A percentile compares a stretch with the other conserved stretches of the same genome.
These are phyloP conservation scores for Galemys pyrenaicus DNA, from an alignment of 2,113 vertebrate genomes.

Conservation along the genomic window DNA sequence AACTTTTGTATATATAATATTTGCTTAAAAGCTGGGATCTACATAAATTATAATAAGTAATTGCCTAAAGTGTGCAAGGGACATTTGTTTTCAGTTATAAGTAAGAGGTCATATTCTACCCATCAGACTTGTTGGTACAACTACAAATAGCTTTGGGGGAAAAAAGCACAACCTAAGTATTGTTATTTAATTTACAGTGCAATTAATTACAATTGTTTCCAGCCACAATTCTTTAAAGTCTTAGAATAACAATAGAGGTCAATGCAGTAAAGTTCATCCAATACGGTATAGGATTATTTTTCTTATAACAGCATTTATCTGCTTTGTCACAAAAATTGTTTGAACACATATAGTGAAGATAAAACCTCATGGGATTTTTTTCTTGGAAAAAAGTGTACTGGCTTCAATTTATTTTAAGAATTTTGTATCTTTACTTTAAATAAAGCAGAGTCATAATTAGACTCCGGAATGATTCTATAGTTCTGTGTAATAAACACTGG, in stretches of 20 bases:
- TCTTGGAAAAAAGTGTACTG: background rate
- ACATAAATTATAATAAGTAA: background rate
- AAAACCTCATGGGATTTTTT: background rate
- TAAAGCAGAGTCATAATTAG: background rate
- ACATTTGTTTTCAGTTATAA: constrained; percentile 1
- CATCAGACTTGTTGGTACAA: background rate
- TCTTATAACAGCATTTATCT: background rate
- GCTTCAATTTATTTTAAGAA: constrained; percentile 25
- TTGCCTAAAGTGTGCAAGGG: background rate
- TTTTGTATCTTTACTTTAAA: background rate
- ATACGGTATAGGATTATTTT: background rate
- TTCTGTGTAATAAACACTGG: background rate
- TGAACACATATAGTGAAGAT: background rate
- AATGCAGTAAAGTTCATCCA: background rate
- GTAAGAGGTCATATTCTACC: constrained; percentile 8
- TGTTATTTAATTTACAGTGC: constrained; percentile 25
- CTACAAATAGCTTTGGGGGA: background rate
- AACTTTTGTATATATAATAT: background rate
- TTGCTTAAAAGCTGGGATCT: background rate
- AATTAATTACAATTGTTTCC: constrained; percentile 20
- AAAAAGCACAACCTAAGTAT: background rate
- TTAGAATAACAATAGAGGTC: background rate
- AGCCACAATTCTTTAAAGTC: background rate
- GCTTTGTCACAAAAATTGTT: background rate
- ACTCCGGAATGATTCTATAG: background rate